Base-by-base conservation (phyloP, 2,888 invertebrate genomes). In the Campoletis raptor region DNA sequence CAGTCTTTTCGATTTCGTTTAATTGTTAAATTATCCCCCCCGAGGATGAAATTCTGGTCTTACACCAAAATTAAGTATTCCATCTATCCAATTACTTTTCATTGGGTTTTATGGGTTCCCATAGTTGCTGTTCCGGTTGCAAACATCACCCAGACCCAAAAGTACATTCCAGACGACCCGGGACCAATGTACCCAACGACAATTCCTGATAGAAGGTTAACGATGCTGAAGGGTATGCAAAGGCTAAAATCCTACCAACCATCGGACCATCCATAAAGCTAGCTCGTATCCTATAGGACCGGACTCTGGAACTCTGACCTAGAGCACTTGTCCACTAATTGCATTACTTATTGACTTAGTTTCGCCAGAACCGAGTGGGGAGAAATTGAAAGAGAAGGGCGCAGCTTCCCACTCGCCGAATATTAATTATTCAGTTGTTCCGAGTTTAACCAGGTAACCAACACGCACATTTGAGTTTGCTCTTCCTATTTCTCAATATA, bases 301-400 rank as follows among this genome's bases (percentile, higher is more conserved):
- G 80, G 76, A 83, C 72, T 70, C 83, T 76, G 79, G 64, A 72
- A 69, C 83, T 76, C 76, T 77, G 69, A 85, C 73, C 64, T 9
- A 90, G 89, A 90, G 91, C 91, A 91, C 90, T 92, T 91, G 92
- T 90, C 91, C 87, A 88, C 89, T 93, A 93, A 93, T 93, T 92
- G 90, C 89, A 90, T 93, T 93, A 93, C 90, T 90, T 92, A 92
- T 93, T 92, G 93, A 93, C 93, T 92, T 91, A 92, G 92, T 92
- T 93, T 90, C 89, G 73, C 42, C 48, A 37, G 54, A 72, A 10
- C 61, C 9, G 6, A 10, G 30, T 24, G 9, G 3, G 24, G 37
- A 8, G 37, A n/a, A 21, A 37, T 12, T 21, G 66, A 15, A 21
- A 37, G 52, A 54, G 52, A n/a, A 21, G 57, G 76, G 61, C 37